Base-by-base conservation (phyloP, 2,888 invertebrate species). In the Drosophila rellima region DNA sequence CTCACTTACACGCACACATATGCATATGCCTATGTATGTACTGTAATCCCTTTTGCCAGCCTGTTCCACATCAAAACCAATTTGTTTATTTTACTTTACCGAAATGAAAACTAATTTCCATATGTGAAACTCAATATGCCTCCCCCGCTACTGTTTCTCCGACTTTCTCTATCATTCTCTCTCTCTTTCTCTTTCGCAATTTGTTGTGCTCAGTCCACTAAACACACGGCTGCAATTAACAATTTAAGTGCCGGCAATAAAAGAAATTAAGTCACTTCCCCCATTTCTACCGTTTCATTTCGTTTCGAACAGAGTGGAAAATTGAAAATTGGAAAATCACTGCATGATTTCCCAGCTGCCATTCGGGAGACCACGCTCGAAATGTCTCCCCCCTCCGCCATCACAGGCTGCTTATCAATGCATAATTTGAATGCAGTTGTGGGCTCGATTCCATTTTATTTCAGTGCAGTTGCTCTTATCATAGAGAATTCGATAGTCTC, bases 191-290 rank as follows among this genome's bases (percentile, higher is more conserved):
- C 11, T 18, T 33, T 13, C 15, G 23, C 33, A 40, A 52, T 52
- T 31, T 39, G 20, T 17, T 11, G 13, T 13, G 13, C n/a, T 23
- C 33, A 26, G 15, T 20, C 39, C 45, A 17, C 64, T 59, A 60
- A 61, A 35, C 51, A 55, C 65, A 68, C 64, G 61, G 50, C 71
- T 64, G 78, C 80, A 80, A 83, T 83, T 81, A 81, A 80, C 56
- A 59, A 63, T 82, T 84, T 82, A 80, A 82, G 82, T 83, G 78
- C 68, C 68, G 44, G 72, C 82, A 78, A 80, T 80, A 70, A 80
- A 78, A 59, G 76, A 80, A 83, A 83, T 80, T 64, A 78, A 82
- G 65, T 70, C 70, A 64, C 31, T 52, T 68, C 23, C 47, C 50
- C 35, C 35, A n/a, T 11, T 18, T 11, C 45, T 26, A 33, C 66